Evolutionary conservation across 1,140 invertebrate genomes (phyloP), one percentile per base, ranked within the genome.

Genomic region (Drosophila sproati): DNA sequence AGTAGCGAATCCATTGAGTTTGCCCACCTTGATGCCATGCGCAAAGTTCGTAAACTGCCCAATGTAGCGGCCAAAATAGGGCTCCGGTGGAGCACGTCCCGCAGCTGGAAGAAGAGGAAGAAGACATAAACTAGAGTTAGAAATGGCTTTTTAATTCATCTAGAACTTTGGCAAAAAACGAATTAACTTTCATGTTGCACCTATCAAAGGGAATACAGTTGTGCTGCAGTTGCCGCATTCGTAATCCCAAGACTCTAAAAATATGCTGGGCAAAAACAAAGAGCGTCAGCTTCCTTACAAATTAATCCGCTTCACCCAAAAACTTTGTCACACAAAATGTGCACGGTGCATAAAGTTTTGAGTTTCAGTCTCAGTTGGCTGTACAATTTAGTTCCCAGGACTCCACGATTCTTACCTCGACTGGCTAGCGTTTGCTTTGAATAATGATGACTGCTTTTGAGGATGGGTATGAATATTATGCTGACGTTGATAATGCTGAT

Each of bases 11-110:
- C n/a, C 12, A 37, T 45, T 37, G n/a, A 57, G 31, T 55, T 35
- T 4, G 8, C 83, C 62, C 56, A 93, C 92, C 78, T 90, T 93
- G 47, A 98, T 96, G 35, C 95, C 95, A 76, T 98, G 96, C 1
- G 95, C 96, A 88, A 95, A 96, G 52, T 95, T 94, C 28, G 94
- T 94, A 29, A 95, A 95, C 47, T 87, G 92, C 71, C 97, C 97
- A 32, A 98, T 96, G 10, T 94, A 92, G 43, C 95, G 94, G 6
- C 97, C 97, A 82, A 96, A 97, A 91, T 97, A 96, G 6, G 95
- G 95, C 82, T 95, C 94, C 4, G 93, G 93, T 47, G 94, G 94
- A 63, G 93, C 91, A 5, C 88, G 81, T 39, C 89, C 82, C 28
- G 80, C 75, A 60, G 73, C 90, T 92, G 73, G 2, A 63, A 71